Base-by-base conservation (phyloP, 2,888 invertebrate genomes). In the Aspidiotus rigidus region DNA sequence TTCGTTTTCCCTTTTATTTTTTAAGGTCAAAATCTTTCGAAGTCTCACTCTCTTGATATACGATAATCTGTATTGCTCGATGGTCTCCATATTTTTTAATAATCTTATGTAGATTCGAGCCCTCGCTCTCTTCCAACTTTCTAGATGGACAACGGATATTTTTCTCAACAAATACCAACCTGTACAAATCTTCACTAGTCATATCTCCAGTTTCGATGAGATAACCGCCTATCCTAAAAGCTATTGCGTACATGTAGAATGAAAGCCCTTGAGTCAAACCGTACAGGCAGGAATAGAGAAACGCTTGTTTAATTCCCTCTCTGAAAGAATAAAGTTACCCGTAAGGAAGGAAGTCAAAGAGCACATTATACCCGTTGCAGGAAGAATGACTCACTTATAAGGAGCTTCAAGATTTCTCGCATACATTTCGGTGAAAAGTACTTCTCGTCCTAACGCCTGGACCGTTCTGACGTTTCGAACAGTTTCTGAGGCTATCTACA, bases 231-330 rank as follows among this genome's bases (percentile, higher is more conserved):
- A 80, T 78, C 44, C 78, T 76, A 74, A 83, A 83, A 2, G 81
- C 79, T 16, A 78, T 78, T 7, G 81, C 80, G 74, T 82, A 83
- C 74, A 81, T 79, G 73, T 82, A 78, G 75, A 79, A 82, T 41
- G 81, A 78, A 15, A 82, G 74, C 7, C 79, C 77, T 73, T 81
- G 81, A 1, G 81, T 80, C 42, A 77, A 74, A 7, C 77, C 75
- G 72, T 76, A 78, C 1, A 77, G 76, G 1, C 76, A 61, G 0
- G 77, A 76, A 72, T 77, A 79, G 11, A 77, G 72, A 44, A 75
- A 71, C 2, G 76, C 77, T 74, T 78, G 78, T 60, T 76, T 76
- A 72, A 76, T 77, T 2, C 76, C 76, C 73, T 78, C 78, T 49
- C 78, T 78, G 71, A 15, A 28, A 28, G 28, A 28, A 28, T 5